Base-by-base conservation (phyloP, 2,797 vertebrate genomes). In the Hoplostethus mediterraneus region DNA sequence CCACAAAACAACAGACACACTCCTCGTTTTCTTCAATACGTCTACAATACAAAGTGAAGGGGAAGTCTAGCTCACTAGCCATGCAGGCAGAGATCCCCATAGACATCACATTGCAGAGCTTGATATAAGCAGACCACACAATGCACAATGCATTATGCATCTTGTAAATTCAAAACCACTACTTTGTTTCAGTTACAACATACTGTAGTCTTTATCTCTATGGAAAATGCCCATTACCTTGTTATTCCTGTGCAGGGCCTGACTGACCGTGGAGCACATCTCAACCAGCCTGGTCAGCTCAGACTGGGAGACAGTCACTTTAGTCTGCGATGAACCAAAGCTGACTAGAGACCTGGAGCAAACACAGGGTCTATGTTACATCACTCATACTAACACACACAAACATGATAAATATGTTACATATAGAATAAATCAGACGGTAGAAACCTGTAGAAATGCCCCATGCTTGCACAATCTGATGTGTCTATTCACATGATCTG, bases 221-320 rank as follows among this genome's bases (percentile, higher is more conserved):
- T 83, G 73, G 67, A 82, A 79, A 87, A 36, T 17, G 71, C 38
- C 33, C 40, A 71, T 68, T 65, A 89, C 76, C 70, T 90, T 81
- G 66, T 84, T 90, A 75, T 87, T 90, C 60, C 53, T 86, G 56
- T 83, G 75, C 28, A 89, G 60, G 62, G 77, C 85, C 53, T 67
- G 76, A 48, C 76, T 86, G 76, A 89, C 62, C 8, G 60, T 30
- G 38, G 86, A 80, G 62, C 86, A 88, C 21, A 80, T 76, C 84
- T 87, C 83, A 73, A 73, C 30, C 78, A 82, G 82, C 62, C 71
- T 77, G 40, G 71, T 80, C 53, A 87, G 65, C 62, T 92, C 72
- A 63, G 71, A 71, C 59, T 58, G 45, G 59, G 73, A 44, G 44
- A 91, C 42, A 49, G 48, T 54, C 65, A 89, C 79, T 71, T 89